Evolutionary conservation across 2,888 invertebrate genomes (phyloP).

Genomic region (Cheilosia variabilis): DNA sequence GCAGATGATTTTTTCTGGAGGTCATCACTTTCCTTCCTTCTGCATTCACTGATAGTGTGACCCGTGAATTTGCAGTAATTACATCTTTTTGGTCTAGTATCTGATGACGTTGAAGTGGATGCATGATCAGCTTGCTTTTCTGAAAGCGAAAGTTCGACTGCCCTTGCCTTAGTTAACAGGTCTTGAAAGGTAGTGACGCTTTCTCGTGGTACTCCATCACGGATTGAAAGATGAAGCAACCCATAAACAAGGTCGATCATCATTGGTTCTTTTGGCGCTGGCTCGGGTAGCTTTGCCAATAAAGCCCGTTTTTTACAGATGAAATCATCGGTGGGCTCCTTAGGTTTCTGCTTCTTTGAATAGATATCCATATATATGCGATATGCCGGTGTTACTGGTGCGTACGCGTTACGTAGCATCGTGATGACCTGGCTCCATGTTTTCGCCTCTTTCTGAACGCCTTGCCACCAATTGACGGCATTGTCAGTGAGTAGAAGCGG

Average conservation of each 20-base stretch:
- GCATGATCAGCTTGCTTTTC: not conserved
- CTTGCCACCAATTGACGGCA: not conserved
- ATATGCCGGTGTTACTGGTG: not conserved
- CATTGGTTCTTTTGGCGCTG: too few relatives aligned
- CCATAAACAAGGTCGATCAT: too few relatives aligned
- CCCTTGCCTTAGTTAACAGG: constrained; percentile 11
- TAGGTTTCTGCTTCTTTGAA: too few relatives aligned
- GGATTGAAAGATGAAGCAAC: not conserved
- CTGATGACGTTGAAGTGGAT: too few relatives aligned
- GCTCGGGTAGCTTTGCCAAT: not conserved
- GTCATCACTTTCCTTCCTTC: too few relatives aligned
- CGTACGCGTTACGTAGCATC: constrained; percentile 1
- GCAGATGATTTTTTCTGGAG: too few relatives aligned
- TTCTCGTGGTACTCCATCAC: constrained; percentile 8
- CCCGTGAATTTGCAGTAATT: too few relatives aligned
- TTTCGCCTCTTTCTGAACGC: not conserved
- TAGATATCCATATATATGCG: not conserved
- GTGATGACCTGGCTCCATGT: not conserved
- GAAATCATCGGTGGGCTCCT: not conserved
- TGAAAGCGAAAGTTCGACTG: not conserved
- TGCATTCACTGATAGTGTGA: too few relatives aligned
- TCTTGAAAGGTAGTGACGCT: not conserved
- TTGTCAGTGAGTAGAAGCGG: too few relatives aligned
- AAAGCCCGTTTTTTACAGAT: not conserved
- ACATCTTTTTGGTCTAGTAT: too few relatives aligned